Base-by-base conservation (phyloP, 1,140 invertebrate genomes). In the Lepidostoma basale region DNA sequence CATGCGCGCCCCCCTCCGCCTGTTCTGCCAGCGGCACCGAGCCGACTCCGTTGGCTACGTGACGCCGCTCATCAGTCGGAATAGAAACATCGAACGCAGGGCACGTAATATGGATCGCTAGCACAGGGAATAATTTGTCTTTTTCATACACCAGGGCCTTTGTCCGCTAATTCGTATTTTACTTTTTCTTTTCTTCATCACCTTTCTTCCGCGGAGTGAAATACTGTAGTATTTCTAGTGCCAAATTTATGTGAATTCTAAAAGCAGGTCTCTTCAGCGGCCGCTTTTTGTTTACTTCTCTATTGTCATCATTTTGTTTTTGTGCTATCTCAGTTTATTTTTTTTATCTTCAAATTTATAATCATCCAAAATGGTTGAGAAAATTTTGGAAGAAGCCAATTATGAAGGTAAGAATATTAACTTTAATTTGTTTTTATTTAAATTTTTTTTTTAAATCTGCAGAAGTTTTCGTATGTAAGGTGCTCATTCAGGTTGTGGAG, bases 361-460 rank as follows among this genome's bases (percentile, higher is more conserved):
- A 73, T 74, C 73, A 78, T 59, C 52, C 75, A 82, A 74, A 74
- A 83, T 83, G 82, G 82, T 83, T 74, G 82, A 83, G 77, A 83
- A 83, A 77, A 81, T 83, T 73, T 82, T 81, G 69, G 82, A 83
- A 80, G 82, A 83, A 76, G 79, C 79, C 77, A 79, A 80, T 76
- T 80, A 81, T 74, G 81, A 80, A 74, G 81, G 79, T 83, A 75
- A 82, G 82, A 77, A 10, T 28, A 22, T 59, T 59, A 3, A 23
- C 20, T n/a, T 25, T 14, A 33, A 6, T 33, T 33, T 33, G 30
- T 33, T 33, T 5, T 12, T n/a, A n/a, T n/a, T n/a, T n/a, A n/a
- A n/a, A n/a, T n/a, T n/a, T n/a, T n/a, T n/a, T n/a, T n/a, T n/a
- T n/a, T n/a, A n/a, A n/a, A n/a, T n/a, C n/a, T n/a, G n/a, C n/a